Base-by-base conservation (phyloP, 2,888 invertebrate species). In the Phalera bucephala region DNA sequence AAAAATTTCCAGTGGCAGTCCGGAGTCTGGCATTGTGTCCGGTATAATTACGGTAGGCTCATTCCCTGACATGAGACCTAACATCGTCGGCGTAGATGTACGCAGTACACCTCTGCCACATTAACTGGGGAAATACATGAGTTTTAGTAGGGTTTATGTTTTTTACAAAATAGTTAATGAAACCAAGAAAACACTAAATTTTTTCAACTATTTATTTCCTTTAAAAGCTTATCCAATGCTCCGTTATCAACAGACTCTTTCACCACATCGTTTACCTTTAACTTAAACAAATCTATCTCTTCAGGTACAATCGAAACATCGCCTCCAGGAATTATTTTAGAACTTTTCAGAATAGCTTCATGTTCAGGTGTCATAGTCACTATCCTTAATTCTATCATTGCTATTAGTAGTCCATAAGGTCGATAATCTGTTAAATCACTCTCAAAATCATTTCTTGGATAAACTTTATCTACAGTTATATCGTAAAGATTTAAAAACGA, bases 201-300 rank as follows among this genome's bases (percentile, higher is more conserved):
- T 17, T 17, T 17, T 17, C 28, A 47, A 7, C 7, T 20, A 33
- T 63, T 62, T 35, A 64, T 35, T 49, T 52, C 52, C 2, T 55
- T 45, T 3, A 71, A 5, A 20, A 85, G 62, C 36, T 55, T 72
- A 39, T 78, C 67, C 13, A 87, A 40, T 2, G 71, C 59, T 23
- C 83, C 80, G 52, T 81, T 83, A 3, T 40, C 41, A 8, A 64
- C 36, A 17, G 70, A 69, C 41, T 88, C 85, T 7, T 64, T 53
- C 0, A 85, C 72, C 0, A 81, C 69, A 59, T 85, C 84, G 44
- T 86, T 82, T 0, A 86, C 64, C 64, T 73, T 73, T 7, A 48
- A 32, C 50, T 63, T 60, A 27, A 72, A 72, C 8, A 74, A 46
- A 11, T 62, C 57, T 30, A 57, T 51, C 43, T 68, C 67, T 17